Base-by-base conservation (phyloP, 2,888 invertebrate genomes). In the Lagria hirta region DNA sequence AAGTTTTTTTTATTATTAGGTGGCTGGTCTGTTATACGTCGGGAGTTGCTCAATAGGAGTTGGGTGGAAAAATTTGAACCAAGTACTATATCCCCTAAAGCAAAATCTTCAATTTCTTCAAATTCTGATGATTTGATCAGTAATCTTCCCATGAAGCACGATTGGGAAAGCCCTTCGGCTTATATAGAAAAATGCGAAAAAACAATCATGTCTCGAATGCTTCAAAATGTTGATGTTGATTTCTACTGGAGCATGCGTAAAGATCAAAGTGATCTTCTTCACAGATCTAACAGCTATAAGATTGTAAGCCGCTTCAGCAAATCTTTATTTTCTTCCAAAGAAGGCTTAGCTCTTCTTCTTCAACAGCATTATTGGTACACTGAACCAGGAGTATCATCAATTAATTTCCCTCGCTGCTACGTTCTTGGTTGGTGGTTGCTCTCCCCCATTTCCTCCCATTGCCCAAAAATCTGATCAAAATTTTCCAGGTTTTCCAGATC, bases 291-390 rank as follows among this genome's bases (percentile, higher is more conserved):
- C 56, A 80, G 80, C 43, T 78, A 81, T 24, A 86, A 86, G 66
- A 75, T 86, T 37, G 82, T 87, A 60, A 84, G 84, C 69, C 84
- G 94, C 60, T 94, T 88, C 70, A 86, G 85, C 55, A 81, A 88
- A 59, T 90, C 92, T 1, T 80, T 86, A 34, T 95, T 95, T 65
- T 94, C 95, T 1, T 92, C 94, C 0, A 96, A 96, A 78, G 93
- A 93, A 69, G 91, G 91, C 2, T 70, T 92, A 17, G 88, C 88
- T 52, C 75, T 81, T 12, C 83, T 86, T 44, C 71, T 92, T 21
- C 83, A 84, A 32, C 88, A 91, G 65, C 83, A 88, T 73, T 85
- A 91, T 65, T 91, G 91, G 89, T 85, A 84, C 65, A 86, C 84
- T 30, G 89, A 91, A 57, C 84, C 85, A 4, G 88, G 86, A 4